Evolutionary conservation across 2,797 vertebrate species (phyloP).

Genomic region (Acanthurus lineatus): DNA sequence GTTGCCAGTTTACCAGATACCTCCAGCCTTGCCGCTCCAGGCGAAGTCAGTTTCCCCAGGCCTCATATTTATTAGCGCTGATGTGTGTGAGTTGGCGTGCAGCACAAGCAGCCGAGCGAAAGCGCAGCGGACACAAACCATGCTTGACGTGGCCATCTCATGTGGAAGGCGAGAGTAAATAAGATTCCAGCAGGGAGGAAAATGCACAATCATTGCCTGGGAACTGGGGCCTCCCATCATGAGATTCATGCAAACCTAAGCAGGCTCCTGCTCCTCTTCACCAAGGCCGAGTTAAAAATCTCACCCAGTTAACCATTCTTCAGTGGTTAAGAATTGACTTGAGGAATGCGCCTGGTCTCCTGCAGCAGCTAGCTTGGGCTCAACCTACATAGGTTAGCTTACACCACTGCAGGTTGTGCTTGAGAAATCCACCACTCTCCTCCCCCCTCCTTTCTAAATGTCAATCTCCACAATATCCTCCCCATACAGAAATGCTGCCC

Average conservation of each 20-base stretch:
- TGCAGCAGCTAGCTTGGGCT: slow-evolving; percentile 35
- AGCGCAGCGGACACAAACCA: slow-evolving; percentile 77
- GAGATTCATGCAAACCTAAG: slow-evolving; percentile 65
- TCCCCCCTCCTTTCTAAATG: slow-evolving; percentile 77
- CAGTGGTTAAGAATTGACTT: slow-evolving; percentile 71
- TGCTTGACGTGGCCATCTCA: slow-evolving; percentile 82
- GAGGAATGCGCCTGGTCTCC: slow-evolving; percentile 50
- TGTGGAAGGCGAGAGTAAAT: slow-evolving; percentile 82
- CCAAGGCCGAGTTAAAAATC: slow-evolving; percentile 52
- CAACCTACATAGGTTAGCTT: slow-evolving; percentile 22
- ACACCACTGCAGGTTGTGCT: slow-evolving; percentile 54
- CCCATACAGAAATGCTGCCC: slow-evolving; percentile 67
- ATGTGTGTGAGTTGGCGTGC: slow-evolving; percentile 75
- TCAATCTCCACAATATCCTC: slow-evolving; percentile 77
- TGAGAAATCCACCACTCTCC: slow-evolving; percentile 58
- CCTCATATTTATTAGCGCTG: slow-evolving; percentile 79
- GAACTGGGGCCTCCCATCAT: slow-evolving; percentile 67
- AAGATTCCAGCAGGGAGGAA: slow-evolving; percentile 76
- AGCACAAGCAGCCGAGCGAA: slow-evolving; percentile 71
- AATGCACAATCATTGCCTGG: slow-evolving; percentile 79
- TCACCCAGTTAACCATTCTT: slow-evolving; percentile 71
- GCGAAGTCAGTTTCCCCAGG: slow-evolving; percentile 60
- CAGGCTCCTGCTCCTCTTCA: slow-evolving; percentile 48
- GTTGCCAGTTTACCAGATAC: slow-evolving; percentile 64
- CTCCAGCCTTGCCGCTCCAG: slow-evolving; percentile 52